Percentiles rank a stretch among this genome's conserved stretches.
Evolutionary conservation across 2,797 vertebrate genomes (phyloP).

Genomic region (Streptopelia turtur): DNA sequence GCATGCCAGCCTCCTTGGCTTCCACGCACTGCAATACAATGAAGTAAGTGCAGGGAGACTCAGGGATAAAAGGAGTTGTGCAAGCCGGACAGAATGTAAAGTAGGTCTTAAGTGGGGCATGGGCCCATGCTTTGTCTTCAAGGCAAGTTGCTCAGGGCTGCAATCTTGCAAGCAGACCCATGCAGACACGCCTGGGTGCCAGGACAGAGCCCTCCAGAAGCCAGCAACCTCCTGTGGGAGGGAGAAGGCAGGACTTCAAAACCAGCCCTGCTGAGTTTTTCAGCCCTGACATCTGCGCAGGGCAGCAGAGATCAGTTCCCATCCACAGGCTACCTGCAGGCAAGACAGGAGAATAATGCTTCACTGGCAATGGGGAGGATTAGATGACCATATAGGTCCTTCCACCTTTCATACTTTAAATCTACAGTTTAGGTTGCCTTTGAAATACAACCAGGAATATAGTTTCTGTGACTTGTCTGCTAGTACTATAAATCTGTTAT

Average conservation of each 20-base stretch:
- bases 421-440: background rate
- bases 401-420: background rate
- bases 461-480: background rate
- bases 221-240: background rate
- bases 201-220: background rate
- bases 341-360: background rate
- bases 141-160: constrained; percentile 1
- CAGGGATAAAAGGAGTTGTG: background rate
- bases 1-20: background rate
- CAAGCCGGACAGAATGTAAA: constrained; percentile 49
- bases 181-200: background rate
- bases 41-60: constrained; percentile 7
- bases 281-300: background rate
- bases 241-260: background rate
- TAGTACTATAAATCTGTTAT: background rate
- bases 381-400: background rate
- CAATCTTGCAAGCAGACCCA: background rate
- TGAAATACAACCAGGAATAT: constrained; percentile 20
- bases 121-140: constrained; percentile 33
- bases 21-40: accelerated
- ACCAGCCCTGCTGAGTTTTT: background rate
- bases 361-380: background rate
- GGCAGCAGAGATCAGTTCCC: background rate
- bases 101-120: constrained; percentile 50
- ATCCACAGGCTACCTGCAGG: background rate